phyloP scores from a whole-genome alignment of 35 echinoderm and acorn worm species.

The Holothuria glaberrima region DNA sequence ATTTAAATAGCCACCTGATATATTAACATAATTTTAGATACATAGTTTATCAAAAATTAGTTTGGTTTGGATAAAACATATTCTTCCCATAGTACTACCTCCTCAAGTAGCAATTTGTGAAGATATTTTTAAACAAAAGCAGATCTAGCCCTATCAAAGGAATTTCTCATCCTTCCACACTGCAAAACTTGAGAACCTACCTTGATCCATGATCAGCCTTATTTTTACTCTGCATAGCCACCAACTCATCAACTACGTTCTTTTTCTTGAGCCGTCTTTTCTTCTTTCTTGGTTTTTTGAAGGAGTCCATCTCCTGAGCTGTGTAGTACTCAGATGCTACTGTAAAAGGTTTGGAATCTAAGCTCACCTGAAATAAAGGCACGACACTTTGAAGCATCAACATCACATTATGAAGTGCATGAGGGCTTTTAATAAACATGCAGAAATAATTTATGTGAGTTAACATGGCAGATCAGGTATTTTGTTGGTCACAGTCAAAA shows the following conservation, averaged over 20 bases:
- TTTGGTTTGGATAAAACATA: too few relatives aligned
- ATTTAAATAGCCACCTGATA: neutral
- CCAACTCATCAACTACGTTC: conserved; percentile 73
- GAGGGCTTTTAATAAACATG: too few relatives aligned
- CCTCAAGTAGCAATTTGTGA: neutral
- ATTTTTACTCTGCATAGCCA: conserved; percentile 52
- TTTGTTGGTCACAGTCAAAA: too few relatives aligned
- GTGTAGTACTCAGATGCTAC: conserved; percentile 92
- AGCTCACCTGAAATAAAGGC: conserved; percentile 60
- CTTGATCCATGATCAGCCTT: conserved; percentile 79
- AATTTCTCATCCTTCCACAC: neutral
- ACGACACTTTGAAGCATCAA: too few relatives aligned
- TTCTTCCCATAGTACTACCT: too few relatives aligned
- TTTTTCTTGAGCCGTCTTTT: conserved; percentile 70
- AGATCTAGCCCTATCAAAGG: neutral
- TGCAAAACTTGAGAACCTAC: neutral
- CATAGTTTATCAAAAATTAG: neutral
- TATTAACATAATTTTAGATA: neutral
- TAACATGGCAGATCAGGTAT: too few relatives aligned
- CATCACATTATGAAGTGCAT: too few relatives aligned
- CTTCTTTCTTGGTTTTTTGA: conserved; percentile 93
- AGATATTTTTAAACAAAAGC: neutral
- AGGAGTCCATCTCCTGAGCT: conserved; percentile 80
- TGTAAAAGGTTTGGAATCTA: conserved; percentile 68
- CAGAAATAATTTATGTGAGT: too few relatives aligned